These are phyloP conservation scores for Hermaeophaga mercurialis DNA, from an alignment of 2,888 invertebrate species.

Conservation along the genomic window DNA sequence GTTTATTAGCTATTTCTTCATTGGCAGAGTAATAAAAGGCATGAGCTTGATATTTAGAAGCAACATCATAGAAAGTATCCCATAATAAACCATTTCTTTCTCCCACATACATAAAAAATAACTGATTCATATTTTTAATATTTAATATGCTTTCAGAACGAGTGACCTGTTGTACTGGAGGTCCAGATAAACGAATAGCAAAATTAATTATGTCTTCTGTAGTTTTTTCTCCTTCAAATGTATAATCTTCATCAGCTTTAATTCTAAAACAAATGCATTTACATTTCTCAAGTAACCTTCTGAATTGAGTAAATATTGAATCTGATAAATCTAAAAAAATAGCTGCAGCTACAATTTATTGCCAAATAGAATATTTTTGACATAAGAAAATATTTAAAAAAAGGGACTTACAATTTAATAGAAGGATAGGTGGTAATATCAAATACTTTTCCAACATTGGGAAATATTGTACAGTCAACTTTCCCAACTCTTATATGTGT, in stretches of 20 bases:
- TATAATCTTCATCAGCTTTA: constrained; percentile 77
- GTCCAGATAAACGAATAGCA: constrained; percentile 85
- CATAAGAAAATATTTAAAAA: not conserved
- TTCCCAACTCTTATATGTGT: constrained; percentile 86
- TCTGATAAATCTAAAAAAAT: no score
- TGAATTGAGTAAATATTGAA: no score
- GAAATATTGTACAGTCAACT: constrained; percentile 92
- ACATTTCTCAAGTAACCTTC: no score
- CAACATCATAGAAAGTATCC: constrained; percentile 69
- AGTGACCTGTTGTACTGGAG: constrained; percentile 82
- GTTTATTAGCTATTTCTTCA: constrained; percentile 71
- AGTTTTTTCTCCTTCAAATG: constrained; percentile 84
- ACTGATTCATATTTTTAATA: constrained; percentile 74
- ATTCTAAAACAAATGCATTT: constrained; percentile 64
- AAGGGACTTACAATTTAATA: constrained; percentile 82
- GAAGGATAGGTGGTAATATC: constrained; percentile 92
- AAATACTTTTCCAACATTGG: constrained; percentile 81
- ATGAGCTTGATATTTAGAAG: constrained; percentile 82
- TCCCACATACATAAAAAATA: constrained; percentile 90
- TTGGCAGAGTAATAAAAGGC: constrained; percentile 86
- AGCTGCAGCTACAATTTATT: no score
- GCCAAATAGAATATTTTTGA: not conserved
- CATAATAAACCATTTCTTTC: constrained; percentile 75
- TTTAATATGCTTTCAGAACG: constrained; percentile 79
- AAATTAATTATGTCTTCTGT: constrained; percentile 91